Evolutionary conservation across 2,113 vertebrate species (phyloP).

Genomic region (Paraplagusia blochii): DNA sequence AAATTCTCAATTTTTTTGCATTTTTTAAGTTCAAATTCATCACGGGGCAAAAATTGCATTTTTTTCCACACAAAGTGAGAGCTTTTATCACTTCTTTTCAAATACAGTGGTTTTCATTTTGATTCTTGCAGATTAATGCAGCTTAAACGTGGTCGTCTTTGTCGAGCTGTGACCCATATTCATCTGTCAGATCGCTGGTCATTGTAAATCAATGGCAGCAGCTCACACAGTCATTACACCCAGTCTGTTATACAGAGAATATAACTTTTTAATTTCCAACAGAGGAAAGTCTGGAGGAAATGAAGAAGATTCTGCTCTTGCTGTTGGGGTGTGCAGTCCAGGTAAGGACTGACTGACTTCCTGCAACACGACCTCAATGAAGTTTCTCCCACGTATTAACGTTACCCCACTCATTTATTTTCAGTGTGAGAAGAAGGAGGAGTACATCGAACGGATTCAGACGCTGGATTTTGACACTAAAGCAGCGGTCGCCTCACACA

Average conservation of each 20-base stretch:
- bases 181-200: constrained; percentile 10
- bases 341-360: constrained; percentile 64
- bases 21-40: no score
- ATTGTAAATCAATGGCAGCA: constrained; percentile 24
- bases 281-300: constrained; percentile 91
- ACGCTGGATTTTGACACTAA: constrained; percentile 90
- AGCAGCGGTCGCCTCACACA: constrained; percentile 90
- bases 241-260: constrained; percentile 7
- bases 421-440: constrained; percentile 93
- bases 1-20: constrained; percentile 16
- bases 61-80: constrained; percentile 3
- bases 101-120: background rate
- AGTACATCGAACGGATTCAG: constrained; percentile 92
- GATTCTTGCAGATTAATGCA: constrained; percentile 6
- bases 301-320: constrained; percentile 87
- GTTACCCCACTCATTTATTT: constrained; percentile 37
- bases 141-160: constrained; percentile 36
- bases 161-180: constrained; percentile 54
- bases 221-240: constrained; percentile 5
- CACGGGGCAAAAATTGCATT: no score
- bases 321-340: constrained; percentile 93
- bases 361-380: no score
- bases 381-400: no score
- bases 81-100: background rate
- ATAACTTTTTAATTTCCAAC: constrained; percentile 41